Evolutionary conservation across 2,888 invertebrate species (phyloP).

Genomic region (Cheilosia scutellata): DNA sequence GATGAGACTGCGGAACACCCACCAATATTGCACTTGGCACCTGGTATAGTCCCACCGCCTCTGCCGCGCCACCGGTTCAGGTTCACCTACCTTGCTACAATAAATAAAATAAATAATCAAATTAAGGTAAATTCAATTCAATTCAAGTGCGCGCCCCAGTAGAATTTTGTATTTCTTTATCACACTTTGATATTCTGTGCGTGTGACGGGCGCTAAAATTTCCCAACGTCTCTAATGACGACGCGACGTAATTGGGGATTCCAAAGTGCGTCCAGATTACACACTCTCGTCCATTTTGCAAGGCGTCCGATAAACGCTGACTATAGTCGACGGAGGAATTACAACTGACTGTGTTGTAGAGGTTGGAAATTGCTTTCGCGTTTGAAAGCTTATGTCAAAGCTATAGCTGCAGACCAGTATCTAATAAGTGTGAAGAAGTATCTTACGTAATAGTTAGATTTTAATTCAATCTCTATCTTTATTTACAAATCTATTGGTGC

Average conservation of each 20-base stretch:
- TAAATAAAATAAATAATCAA: constrained; percentile 3
- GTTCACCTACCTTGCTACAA: constrained; percentile 13
- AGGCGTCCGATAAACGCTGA: background rate
- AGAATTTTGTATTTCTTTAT: constrained; percentile 44
- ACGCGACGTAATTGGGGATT: constrained; percentile 35
- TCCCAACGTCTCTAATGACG: constrained; percentile 20
- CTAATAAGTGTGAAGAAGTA: constrained; percentile 2
- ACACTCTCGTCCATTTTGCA: background rate
- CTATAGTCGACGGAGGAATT: constrained; percentile 7
- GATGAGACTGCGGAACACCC: background rate
- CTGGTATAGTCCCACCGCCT: background rate
- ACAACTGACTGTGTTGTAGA: constrained; percentile 10
- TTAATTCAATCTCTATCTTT: constrained; percentile 40
- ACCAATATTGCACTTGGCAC: background rate
- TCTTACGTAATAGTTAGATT: constrained; percentile 62
- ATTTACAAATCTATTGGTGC: constrained; percentile 27
- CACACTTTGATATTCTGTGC: constrained; percentile 35
- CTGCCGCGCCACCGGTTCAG: background rate
- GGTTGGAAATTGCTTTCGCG: constrained; percentile 13
- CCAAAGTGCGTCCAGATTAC: constrained; percentile 27
- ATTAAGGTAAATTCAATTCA: constrained; percentile 34
- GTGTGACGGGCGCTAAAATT: constrained; percentile 21
- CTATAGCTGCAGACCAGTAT: background rate
- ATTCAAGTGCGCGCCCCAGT: constrained; percentile 22
- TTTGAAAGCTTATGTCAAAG: constrained; percentile 22